Percentiles rank a stretch among this genome's conserved stretches.
phyloP scores from a whole-genome alignment of 2,113 vertebrate species.

The Pomatorhinus ruficollis region DNA sequence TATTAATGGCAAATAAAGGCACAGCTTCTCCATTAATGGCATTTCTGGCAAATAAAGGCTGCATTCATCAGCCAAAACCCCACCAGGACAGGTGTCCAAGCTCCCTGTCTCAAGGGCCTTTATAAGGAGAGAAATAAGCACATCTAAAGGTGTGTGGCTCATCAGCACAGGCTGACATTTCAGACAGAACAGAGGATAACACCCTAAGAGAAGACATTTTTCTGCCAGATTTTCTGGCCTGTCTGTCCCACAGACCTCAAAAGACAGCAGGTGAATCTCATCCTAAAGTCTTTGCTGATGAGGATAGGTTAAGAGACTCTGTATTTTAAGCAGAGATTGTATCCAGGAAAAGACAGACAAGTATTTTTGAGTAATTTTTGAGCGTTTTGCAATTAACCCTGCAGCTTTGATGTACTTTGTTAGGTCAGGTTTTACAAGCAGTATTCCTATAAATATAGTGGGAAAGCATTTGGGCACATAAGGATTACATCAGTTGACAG shows the following conservation, averaged over 20 bases:
- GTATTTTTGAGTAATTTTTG: background rate
- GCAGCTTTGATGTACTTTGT: background rate
- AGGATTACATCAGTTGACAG: background rate
- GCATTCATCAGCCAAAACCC: background rate
- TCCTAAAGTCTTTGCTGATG: background rate
- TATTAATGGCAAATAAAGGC: background rate
- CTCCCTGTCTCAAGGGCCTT: background rate
- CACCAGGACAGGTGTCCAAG: background rate
- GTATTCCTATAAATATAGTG: background rate
- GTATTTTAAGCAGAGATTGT: background rate
- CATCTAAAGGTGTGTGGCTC: background rate
- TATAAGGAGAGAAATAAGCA: background rate
- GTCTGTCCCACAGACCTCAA: background rate
- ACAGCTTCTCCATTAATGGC: background rate
- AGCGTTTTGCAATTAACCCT: background rate
- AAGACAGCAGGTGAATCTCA: background rate
- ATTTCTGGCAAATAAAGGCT: background rate
- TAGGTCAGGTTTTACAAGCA: background rate
- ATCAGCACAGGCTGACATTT: background rate
- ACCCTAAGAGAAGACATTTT: background rate
- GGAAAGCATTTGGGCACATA: background rate
- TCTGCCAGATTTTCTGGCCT: background rate
- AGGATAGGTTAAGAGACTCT: accelerated
- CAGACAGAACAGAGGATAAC: background rate
- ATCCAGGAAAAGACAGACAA: background rate